Conservation (phyloP, 1,140 invertebrate genomes). For the Drosophila lini region DNA sequence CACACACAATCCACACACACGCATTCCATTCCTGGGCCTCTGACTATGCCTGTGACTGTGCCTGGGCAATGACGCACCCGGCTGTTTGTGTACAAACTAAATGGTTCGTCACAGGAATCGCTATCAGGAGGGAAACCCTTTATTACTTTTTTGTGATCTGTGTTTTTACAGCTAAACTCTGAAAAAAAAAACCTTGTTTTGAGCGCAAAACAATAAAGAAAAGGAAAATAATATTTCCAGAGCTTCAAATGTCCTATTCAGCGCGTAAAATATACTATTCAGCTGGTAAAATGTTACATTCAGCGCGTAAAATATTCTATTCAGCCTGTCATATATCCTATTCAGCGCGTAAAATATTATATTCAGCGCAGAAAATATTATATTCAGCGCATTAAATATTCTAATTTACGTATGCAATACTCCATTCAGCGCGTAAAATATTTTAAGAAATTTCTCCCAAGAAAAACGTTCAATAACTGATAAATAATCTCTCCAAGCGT, state of each 20-base stretch:
- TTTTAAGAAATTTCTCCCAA: neutral
- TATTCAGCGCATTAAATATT: neutral
- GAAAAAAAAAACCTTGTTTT: neutral
- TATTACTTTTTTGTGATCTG: neutral
- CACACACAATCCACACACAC: constrained; percentile 8
- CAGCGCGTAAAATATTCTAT: neutral
- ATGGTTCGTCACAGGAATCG: neutral
- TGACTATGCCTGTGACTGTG: neutral
- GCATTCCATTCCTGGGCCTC: constrained; percentile 53
- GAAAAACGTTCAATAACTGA: neutral
- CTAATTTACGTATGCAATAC: neutral
- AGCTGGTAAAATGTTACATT: neutral
- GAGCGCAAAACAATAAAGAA: neutral
- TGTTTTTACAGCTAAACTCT: neutral
- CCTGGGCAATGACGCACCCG: constrained; percentile 33
- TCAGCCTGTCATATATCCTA: neutral
- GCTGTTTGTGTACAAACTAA: constrained; percentile 13
- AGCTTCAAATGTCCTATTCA: neutral
- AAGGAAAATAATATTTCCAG: neutral
- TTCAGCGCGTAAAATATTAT: neutral
- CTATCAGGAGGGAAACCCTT: neutral
- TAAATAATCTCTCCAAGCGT: neutral
- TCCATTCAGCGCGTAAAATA: neutral
- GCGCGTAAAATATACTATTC: neutral
- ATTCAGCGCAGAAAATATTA: neutral